These are phyloP conservation scores for Microplitis mediator DNA, from an alignment of 1,140 invertebrate genomes.

Conservation along the genomic window DNA sequence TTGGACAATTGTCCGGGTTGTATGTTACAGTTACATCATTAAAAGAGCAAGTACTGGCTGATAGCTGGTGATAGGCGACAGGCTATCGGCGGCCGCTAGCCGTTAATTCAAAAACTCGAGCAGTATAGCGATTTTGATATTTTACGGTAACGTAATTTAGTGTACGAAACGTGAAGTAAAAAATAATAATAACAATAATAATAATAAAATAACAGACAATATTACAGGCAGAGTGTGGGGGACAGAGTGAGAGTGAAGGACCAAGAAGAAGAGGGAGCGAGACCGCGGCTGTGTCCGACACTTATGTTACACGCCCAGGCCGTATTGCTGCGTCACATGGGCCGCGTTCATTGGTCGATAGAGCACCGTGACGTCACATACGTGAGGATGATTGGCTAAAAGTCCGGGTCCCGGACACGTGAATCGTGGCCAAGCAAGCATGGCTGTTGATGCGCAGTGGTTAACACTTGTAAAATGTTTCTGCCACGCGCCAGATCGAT, in stretches of 20 bases:
- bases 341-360: conserved; percentile 61
- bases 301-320: conserved; percentile 30
- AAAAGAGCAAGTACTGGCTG: no score
- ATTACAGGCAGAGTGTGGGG: not conserved
- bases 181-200: not conserved
- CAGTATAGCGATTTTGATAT: no score
- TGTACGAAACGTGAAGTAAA: not conserved
- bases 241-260: not conserved
- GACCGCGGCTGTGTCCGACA: conserved; percentile 10
- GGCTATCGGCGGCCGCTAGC: no score
- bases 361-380: conserved; percentile 58
- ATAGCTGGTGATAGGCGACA: no score
- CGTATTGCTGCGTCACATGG: conserved; percentile 61
- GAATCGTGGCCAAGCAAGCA: conserved; percentile 60
- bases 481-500: conserved; percentile 61
- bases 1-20: no score
- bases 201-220: not conserved
- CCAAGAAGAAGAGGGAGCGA: not conserved
- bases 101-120: no score
- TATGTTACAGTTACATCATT: no score
- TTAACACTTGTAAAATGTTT: conserved; percentile 60
- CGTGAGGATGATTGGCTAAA: conserved; percentile 47
- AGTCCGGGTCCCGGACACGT: conserved; percentile 58
- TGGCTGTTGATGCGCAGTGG: conserved; percentile 63
- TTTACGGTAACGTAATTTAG: no score